Base-by-base conservation (phyloP, 35 echinoderm and acorn worm genomes). In the Ptychodera flava region DNA sequence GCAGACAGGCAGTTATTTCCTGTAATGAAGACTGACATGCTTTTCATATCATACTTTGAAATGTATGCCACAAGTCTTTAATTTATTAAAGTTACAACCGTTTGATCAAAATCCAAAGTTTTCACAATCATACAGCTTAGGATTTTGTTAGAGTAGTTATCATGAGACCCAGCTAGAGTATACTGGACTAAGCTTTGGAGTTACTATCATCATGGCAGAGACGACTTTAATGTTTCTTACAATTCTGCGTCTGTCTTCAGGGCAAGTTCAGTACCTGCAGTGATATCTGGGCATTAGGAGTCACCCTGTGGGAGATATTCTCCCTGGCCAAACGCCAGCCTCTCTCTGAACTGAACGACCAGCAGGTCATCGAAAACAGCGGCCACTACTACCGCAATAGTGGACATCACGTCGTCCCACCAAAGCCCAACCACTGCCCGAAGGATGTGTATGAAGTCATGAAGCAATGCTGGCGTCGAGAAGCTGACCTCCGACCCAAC, bases 271-370 rank as follows among this genome's bases (percentile, higher is more conserved):
- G 92, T 29, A 88, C 53, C 53, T 94, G 93, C 80, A 94, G 92
- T 1, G 95, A 98, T 82, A 88, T 98, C 16, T 98, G 95, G 95
- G 95, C 95, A 27, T 98, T 92, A 88, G 95, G 92, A 33, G 90
- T 98, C 1, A 98, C 95, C 31, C 88, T 98, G 22, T 98, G 95
- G 95, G 95, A 98, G 88, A 93, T 98, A 31, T 92, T 98, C 89
- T 91, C 88, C 28, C 88, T 98, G 30, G 93, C 92, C 77, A 88
- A 89, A 31, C 87, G 92, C 37, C 95, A 98, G 82, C 95, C 95
- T 0, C 94, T 94, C 88, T 89, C 87, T 1, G 30, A 92, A 33
- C 88, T 98, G 35, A 88, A 79, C 1, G 95, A 98, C 31, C 92
- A 98, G 81, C 82, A 89, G 29, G 95, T 98, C 81, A 98, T 98